Evolutionary conservation across 1,140 invertebrate genomes (phyloP), one percentile per base, ranked within the genome.

Genomic region (Drosophila nikananu): DNA sequence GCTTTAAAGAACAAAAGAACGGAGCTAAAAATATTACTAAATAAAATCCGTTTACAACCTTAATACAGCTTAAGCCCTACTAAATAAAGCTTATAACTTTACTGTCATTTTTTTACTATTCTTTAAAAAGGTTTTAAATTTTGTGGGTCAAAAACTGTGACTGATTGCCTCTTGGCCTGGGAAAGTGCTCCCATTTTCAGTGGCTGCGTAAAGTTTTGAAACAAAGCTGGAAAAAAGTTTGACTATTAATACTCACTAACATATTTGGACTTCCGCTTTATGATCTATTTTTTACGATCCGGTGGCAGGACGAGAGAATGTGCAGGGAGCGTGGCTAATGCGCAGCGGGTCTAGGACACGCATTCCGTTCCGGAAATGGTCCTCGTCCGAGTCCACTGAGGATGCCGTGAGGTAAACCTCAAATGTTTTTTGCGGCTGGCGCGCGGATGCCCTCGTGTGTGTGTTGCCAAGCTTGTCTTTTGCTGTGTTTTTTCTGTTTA

Each of bases 251-350:
- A 57, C 44, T 37, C 70, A 74, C 55, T 73, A 61, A 73, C 60
- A 84, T 73, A 77, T 80, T 80, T 66, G 37, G 46, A 84, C 72
- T 72, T 57, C 54, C 64, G 61, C 77, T 86, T 86, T 79, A 86
- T 68, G 82, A 82, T 72, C 74, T 64, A 41, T 57, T 81, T 84
- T 84, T 86, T 84, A 78, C 76, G 83, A 86, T 77, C 44, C 51
- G 23, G 32, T 32, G 27, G 49, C 51, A 68, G 48, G 55, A 55
- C n/a, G 52, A 37, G 23, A 25, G 52, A 70, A 63, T 67, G 23
- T 23, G 39, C 64, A 39, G 59, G 65, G 48, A 52, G 41, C 27
- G 27, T 46, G 35, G 81, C 80, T 83, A 77, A 83, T 77, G 74
- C 80, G 27, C 75, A 54, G 71, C 60, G 39, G 58, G 61, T 59